These are phyloP conservation scores for Magallana ariakensis DNA, from an alignment of 1,140 invertebrate species.

Conservation along the genomic window DNA sequence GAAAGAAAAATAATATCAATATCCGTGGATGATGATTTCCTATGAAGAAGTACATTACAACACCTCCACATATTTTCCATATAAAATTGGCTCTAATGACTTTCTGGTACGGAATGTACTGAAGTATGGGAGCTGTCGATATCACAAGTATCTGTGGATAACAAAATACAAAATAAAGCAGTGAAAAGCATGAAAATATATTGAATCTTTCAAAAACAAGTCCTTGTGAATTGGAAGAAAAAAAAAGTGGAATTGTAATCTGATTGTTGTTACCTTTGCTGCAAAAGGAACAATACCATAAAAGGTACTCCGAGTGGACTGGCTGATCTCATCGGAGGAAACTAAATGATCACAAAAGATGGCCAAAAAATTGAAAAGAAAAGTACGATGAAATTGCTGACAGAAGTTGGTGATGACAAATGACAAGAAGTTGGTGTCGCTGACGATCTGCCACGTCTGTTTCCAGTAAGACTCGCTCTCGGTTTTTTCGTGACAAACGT, in stretches of 20 bases:
- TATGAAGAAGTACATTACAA: conserved; percentile 66
- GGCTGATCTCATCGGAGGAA: conserved; percentile 50
- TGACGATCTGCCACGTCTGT: conserved; percentile 65
- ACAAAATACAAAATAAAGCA: neutral
- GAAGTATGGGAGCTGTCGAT: conserved; percentile 63
- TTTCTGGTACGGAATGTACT: conserved; percentile 67
- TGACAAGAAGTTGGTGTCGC: conserved; percentile 66
- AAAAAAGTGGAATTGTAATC: no score
- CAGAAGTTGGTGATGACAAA: conserved; percentile 73
- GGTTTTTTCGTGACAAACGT: conserved; percentile 40
- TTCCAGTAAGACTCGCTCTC: conserved; percentile 58
- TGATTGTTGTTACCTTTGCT: conserved; percentile 43
- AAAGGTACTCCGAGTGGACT: conserved; percentile 62
- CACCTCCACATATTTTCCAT: conserved; percentile 69
- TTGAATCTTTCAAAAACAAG: no score
- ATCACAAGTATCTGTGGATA: conserved; percentile 73
- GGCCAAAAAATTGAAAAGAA: conserved; percentile 67
- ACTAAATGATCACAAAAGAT: conserved; percentile 70
- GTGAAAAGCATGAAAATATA: no score
- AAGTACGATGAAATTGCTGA: conserved; percentile 69
- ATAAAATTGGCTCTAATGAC: conserved; percentile 70
- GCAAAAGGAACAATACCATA: conserved; percentile 61
- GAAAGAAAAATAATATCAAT: conserved; percentile 71
- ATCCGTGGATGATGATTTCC: conserved; percentile 64
- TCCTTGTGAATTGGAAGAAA: no score